Base-by-base conservation (phyloP, 2,888 invertebrate species). In the Gymnoscelis rufifasciata region DNA sequence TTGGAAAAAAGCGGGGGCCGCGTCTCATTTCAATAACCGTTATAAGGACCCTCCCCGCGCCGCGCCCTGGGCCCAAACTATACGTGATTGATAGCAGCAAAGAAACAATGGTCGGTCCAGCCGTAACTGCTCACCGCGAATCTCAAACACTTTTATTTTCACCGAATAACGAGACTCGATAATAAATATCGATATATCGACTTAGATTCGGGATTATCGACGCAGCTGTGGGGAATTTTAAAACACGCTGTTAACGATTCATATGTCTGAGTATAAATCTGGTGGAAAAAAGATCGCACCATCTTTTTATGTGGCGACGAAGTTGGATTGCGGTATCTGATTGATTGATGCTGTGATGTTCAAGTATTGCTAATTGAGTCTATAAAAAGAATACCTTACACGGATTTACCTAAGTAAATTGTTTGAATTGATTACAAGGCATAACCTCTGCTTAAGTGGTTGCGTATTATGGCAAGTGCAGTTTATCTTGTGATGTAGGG, bases 1-100 rank as follows among this genome's bases (percentile, higher is more conserved):
- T 87, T 79, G 78, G 79, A 79, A 87, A 87, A 87, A 84, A 84
- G 82, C 83, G 78, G 76, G 79, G 78, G 75, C 78, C 74, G 71
- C 72, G 74, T 75, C 84, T 87, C 87, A 87, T 88, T 88, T 88
- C 88, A 88, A 88, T 88, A 88, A 88, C 88, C 88, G 88, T 88
- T 88, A 88, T 77, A 77, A 76, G 74, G 64, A 66, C 70, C 73
- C 71, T 68, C 64, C 38, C 65, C 56, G 57, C 66, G 56, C 57
- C 60, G 51, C 60, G 57, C 62, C 69, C 63, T 66, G 54, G 64
- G 62, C 63, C 71, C 69, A 67, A 71, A 72, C 78, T 70, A 76
- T 78, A 73, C 55, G 77, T 88, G 88, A 88, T 88, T 88, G 88
- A 88, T 88, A 77, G 83, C 81, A 68, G 66, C 65, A 61, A 68